Percentiles rank a stretch among this genome's conserved stretches.
phyloP scores from a whole-genome alignment of 2,113 vertebrate species.

The Deroptyus accipitrinus region DNA sequence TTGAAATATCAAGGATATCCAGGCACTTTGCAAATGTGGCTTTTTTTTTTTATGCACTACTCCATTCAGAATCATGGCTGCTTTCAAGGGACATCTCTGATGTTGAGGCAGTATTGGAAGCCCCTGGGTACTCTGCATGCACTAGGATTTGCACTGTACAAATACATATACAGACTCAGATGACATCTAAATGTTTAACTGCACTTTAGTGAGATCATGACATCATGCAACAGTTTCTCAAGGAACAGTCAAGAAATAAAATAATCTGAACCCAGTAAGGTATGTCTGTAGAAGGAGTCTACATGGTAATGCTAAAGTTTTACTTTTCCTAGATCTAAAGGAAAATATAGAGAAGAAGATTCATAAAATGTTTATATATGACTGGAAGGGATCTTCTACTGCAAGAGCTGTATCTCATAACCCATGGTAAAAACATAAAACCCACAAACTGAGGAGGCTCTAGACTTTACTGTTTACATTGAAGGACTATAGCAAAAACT shows the following conservation, averaged over 20 bases:
- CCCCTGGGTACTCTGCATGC: not conserved
- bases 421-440: not conserved
- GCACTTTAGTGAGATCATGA: not conserved
- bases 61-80: not conserved
- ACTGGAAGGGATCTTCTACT: not conserved
- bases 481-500: not conserved
- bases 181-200: not conserved
- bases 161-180: not conserved
- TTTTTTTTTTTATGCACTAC: not conserved
- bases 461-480: not conserved
- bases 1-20: not conserved
- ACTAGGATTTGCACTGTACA: not conserved
- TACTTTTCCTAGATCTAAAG: not conserved
- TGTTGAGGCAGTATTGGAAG: not conserved
- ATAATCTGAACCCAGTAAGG: not conserved
- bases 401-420: not conserved
- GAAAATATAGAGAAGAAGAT: not conserved
- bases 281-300: not conserved
- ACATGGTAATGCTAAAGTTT: not conserved
- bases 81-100: not conserved
- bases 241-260: not conserved
- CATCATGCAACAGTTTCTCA: not conserved
- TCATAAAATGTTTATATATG: not conserved
- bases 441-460: not conserved
- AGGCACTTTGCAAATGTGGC: not conserved